phyloP scores from a whole-genome alignment of 2,113 vertebrate species.

The Misgurnus anguillicaudatus region DNA sequence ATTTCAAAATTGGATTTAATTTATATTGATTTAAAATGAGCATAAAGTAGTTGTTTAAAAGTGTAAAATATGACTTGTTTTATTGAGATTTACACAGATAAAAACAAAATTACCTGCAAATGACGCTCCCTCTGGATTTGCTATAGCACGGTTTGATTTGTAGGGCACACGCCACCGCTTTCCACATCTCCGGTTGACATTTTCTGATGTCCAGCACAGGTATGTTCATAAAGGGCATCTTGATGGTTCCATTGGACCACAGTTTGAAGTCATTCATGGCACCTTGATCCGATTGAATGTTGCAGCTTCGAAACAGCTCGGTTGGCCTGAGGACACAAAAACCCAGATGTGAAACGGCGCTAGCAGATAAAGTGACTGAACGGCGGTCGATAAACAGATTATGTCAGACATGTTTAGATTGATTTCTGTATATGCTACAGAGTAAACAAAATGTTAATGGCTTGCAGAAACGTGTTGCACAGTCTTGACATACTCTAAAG shows the following conservation, averaged over 20 bases:
- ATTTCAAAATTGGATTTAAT: too few species aligned
- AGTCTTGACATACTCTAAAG: not conserved
- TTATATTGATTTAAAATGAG: too few species aligned
- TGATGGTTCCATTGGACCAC: constrained; percentile 97
- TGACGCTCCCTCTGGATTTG: constrained; percentile 92
- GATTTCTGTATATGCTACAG: too few species aligned
- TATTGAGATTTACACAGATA: too few species aligned
- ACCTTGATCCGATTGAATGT: constrained; percentile 94
- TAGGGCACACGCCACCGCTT: constrained; percentile 91
- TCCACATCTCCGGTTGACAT: constrained; percentile 96
- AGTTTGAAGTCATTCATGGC: constrained; percentile 98
- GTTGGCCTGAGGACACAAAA: constrained; percentile 81
- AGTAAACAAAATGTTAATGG: not conserved
- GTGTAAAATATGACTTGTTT: too few species aligned
- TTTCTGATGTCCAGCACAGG: constrained; percentile 94
- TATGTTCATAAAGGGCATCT: constrained; percentile 98
- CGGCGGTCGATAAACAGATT: too few species aligned
- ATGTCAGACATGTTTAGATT: too few species aligned
- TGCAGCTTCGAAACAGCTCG: constrained; percentile 97
- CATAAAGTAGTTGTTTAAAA: too few species aligned
- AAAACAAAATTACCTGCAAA: constrained; percentile 88
- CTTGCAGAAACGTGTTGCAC: not conserved
- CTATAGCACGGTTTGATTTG: constrained; percentile 98
- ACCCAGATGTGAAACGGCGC: not conserved
- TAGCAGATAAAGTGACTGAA: too few species aligned